A percentile compares a stretch with the other conserved stretches of the same genome.
These are phyloP conservation scores for Stegodyphus dumicola DNA, from an alignment of 1,140 invertebrate species.

Conservation along the genomic window DNA sequence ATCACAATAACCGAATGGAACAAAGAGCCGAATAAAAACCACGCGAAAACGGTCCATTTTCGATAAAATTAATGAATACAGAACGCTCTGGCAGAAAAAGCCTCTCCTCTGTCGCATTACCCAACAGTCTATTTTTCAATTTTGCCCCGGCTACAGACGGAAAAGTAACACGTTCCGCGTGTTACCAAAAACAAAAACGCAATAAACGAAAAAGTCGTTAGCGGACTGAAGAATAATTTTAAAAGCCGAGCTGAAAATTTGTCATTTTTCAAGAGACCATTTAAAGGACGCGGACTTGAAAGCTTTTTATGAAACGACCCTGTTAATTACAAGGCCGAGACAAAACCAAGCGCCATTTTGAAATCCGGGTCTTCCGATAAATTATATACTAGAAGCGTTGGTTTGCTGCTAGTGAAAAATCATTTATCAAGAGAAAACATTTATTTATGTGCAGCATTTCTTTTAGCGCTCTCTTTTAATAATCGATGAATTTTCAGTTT, in stretches of 20 bases:
- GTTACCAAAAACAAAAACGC: constrained; percentile 51
- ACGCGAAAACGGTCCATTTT: constrained; percentile 39
- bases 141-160: constrained; percentile 48
- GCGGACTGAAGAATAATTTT: constrained; percentile 48
- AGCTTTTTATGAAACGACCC: constrained; percentile 56
- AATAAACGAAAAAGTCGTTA: constrained; percentile 60
- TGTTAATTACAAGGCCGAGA: constrained; percentile 53
- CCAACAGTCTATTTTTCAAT: constrained; percentile 54
- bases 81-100: constrained; percentile 41
- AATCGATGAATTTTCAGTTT: constrained; percentile 55
- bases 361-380: constrained; percentile 1
- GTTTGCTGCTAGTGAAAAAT: constrained; percentile 49
- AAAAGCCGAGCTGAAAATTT: constrained; percentile 51
- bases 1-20: constrained; percentile 45
- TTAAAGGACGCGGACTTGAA: constrained; percentile 41
- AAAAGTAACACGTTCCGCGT: constrained; percentile 49
- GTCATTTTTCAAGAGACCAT: constrained; percentile 55
- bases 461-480: constrained; percentile 38
- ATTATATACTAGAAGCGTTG: constrained; percentile 24
- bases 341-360: constrained; percentile 39
- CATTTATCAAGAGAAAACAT: constrained; percentile 42
- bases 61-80: constrained; percentile 57
- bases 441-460: constrained; percentile 48
- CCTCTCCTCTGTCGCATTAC: constrained; percentile 33
- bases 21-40: constrained; percentile 42